Base-by-base conservation (phyloP, 2,797 vertebrate genomes). In the Taenioides sp. region DNA sequence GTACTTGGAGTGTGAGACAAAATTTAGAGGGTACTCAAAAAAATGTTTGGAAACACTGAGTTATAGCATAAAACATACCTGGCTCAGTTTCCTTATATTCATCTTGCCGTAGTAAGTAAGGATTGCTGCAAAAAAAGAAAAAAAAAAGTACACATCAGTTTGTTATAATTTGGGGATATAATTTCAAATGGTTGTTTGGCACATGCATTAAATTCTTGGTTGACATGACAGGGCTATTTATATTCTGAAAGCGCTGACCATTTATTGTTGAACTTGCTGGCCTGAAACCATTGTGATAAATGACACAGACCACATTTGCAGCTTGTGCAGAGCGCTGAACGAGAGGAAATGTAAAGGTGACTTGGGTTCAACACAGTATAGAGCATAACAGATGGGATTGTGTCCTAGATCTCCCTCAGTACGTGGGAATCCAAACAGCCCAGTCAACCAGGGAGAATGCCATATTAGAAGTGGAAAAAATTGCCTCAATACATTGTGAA, bases 261-360 rank as follows among this genome's bases (percentile, higher is more conserved):
- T 78, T 68, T 64, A 76, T 72, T 80, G 74, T 71, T 72, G 76
- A 82, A 73, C 63, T 70, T 58, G 65, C 61, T 63, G 71, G 59
- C 52, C 55, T 76, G 71, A 73, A 79, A 57, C 40, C 18, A 1
- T 34, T 10, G 27, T 87, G 80, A 88, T 84, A 78, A 90, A 88
- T 77, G 69, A 58, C 61, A 23, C 6, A 4, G 71, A 70, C 75
- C 74, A 58, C 40, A 54, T 73, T 75, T 54, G 65, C 65, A 1
- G 76, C 69, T 73, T 75, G 58, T 81, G 84, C 74, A 61, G 80
- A 76, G 61, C 9, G 2, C 70, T 71, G 82, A 79, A 70, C 71
- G 70, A 80, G 77, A 73, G 77, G 80, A 84, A 85, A 79, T 81
- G 78, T 49, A 77, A 84, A 84, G 82, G 81, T 84, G 78, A 87